Base-by-base conservation (phyloP, 2,797 vertebrate genomes). In the Acridotheres tristis region DNA sequence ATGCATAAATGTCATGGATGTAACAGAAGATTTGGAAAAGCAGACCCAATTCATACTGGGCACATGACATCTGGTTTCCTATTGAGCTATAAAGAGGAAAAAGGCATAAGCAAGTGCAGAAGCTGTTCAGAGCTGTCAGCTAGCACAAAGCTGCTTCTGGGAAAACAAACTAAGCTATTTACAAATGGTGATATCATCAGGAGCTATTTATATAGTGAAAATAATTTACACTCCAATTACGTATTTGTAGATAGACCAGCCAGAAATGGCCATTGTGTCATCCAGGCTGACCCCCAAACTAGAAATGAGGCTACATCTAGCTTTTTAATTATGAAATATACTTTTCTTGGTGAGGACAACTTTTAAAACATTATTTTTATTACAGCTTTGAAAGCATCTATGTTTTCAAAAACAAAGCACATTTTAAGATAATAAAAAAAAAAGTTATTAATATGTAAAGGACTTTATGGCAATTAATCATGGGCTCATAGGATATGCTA, bases 181-280 rank as follows among this genome's bases (percentile, higher is more conserved):
- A 96, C 89, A 94, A 96, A 93, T 89, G 93, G 80, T 96, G 95
- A 96, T 94, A 96, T 97, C 96, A 95, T 96, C 95, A 94, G 78
- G 85, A 94, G 61, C 89, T 97, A 96, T 96, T 96, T 96, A 96
- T 97, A 85, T 79, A 87, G 85, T 38, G 72, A 94, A 95, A 94
- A 93, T 96, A 96, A 97, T 96, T 96, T 97, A 95, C 80, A 89
- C 88, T 97, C 89, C 93, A 91, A 95, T 97, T 96, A 96, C 83
- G 53, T 96, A 90, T 91, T 94, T 91, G 40, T 89, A 74, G 91
- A 89, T 83, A 74, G 75, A 76, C 55, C n/a, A 82, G 79, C 74
- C 91, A 89, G 94, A 96, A 95, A 83, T 71, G 91, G 71, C 62
- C 79, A 55, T 96, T 91, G 58, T 90, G 79, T 94, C 94, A 95